Evolutionary conservation across 92 coral and sea anemone species (phyloP).

Genomic region (Siderastrea radians): DNA sequence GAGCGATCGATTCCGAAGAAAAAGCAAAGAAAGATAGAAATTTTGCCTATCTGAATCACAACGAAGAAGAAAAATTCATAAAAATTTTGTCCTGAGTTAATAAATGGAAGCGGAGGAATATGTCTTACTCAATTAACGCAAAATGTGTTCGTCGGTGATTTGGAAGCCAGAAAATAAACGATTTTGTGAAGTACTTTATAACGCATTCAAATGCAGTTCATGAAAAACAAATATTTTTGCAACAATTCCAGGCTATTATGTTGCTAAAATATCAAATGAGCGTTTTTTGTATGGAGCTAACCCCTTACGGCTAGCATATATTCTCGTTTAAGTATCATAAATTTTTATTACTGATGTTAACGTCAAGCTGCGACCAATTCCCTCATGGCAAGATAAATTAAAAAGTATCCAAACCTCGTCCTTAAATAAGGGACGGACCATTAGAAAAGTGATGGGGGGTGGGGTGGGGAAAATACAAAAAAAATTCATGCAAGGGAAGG

Average conservation of each 20-base stretch:
- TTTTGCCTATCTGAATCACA: background rate
- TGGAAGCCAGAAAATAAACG: slow-evolving; percentile 12
- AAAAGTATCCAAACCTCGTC: background rate
- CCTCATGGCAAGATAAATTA: background rate
- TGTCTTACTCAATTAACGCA: slow-evolving; percentile 30
- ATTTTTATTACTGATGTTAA: background rate
- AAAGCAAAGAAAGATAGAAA: background rate
- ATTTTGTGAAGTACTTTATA: background rate
- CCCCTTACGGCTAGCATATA: background rate
- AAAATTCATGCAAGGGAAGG: too few relatives aligned
- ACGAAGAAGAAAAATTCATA: slow-evolving; percentile 10
- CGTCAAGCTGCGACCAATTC: slow-evolving; percentile 29
- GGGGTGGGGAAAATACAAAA: too few relatives aligned
- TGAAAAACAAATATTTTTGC: slow-evolving; percentile 12
- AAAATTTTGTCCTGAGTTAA: slow-evolving; percentile 3
- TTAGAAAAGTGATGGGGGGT: too few relatives aligned
- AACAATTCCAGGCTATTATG: background rate
- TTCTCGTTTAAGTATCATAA: background rate
- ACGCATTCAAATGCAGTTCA: background rate
- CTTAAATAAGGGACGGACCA: background rate
- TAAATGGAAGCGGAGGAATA: background rate
- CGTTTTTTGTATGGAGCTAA: background rate
- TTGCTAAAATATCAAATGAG: background rate
- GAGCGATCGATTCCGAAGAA: background rate
- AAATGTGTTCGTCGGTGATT: background rate